phyloP scores from a whole-genome alignment of 2,113 vertebrate species.

The pig (Sus scrofa) region T2T-Sscrofa CM000818.6:124669001-124669500 shows the following conservation, averaged over 20 bases:
- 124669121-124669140: slow-evolving; percentile 90
- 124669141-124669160: slow-evolving; percentile 89
- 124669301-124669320: neutral
- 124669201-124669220: slow-evolving; percentile 82
- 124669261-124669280: neutral
- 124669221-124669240: neutral
- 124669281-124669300: neutral
- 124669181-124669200: slow-evolving; percentile 90
- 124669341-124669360: neutral
- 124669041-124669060: slow-evolving; percentile 85
- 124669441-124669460: neutral
- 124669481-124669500: neutral
- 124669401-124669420: neutral
- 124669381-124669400: neutral
- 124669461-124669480: neutral
- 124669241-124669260: neutral
- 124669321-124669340: neutral
- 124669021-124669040: slow-evolving; percentile 88
- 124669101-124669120: slow-evolving; percentile 92
- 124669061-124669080: slow-evolving; percentile 89
- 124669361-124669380: neutral
- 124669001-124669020: slow-evolving; percentile 87
- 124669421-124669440: neutral
- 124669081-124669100: slow-evolving; percentile 88
- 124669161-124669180: slow-evolving; percentile 90